Conservation (phyloP, 2,113 vertebrate species). For the Cettia cetti region DNA sequence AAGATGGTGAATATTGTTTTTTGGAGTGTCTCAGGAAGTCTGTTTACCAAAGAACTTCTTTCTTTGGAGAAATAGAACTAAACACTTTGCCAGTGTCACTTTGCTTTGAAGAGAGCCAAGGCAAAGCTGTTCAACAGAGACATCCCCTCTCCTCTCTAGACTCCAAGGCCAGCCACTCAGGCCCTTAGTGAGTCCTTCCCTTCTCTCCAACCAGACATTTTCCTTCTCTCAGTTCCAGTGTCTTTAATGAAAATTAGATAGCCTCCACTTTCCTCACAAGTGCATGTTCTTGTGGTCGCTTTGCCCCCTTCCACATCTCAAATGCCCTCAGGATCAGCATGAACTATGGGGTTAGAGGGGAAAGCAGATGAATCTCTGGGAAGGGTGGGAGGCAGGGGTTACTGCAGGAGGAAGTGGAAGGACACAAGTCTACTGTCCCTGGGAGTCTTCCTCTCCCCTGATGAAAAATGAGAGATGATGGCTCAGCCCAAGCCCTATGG, state of each 20-base stretch:
- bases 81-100: not conserved
- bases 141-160: not conserved
- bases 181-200: not conserved
- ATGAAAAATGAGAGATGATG: not conserved
- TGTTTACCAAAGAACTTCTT: not conserved
- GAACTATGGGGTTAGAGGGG: not conserved
- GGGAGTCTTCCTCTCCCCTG: not conserved
- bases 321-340: not conserved
- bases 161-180: not conserved
- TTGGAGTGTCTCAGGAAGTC: not conserved
- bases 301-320: not conserved
- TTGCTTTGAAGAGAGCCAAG: not conserved
- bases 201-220: not conserved
- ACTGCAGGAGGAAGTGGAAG: not conserved
- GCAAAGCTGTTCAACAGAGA: not conserved
- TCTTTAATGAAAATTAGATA: not conserved
- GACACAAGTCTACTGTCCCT: not conserved
- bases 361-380: not conserved
- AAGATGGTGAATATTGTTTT: not conserved
- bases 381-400: not conserved
- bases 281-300: not conserved
- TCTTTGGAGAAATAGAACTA: not conserved
- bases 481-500: not conserved
- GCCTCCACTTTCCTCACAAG: not conserved
- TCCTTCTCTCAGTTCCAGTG: not conserved